Evolutionary conservation across 1,140 invertebrate species (phyloP).

Genomic region (Eriosoma lanigerum): DNA sequence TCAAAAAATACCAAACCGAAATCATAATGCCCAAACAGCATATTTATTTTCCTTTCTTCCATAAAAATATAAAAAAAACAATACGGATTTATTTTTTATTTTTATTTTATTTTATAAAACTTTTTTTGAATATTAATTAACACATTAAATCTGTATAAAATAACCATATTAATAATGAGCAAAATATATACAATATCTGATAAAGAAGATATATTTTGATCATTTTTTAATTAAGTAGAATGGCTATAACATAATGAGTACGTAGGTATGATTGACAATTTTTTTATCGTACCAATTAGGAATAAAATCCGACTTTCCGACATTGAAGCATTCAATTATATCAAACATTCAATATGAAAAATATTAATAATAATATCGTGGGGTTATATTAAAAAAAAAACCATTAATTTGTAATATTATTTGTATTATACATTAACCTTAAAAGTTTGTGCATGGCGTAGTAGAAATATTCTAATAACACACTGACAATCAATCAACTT

Average conservation of each 20-base stretch:
- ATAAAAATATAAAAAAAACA: background rate
- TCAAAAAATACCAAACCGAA: no score
- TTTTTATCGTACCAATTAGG: background rate
- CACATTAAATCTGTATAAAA: no score
- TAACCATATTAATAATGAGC: no score
- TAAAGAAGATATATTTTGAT: no score
- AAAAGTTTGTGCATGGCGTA: background rate
- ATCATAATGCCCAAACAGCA: background rate
- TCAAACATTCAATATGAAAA: background rate
- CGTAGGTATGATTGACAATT: background rate
- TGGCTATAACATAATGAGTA: no score
- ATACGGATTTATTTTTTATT: no score
- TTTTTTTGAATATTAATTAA: no score
- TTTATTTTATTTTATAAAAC: no score
- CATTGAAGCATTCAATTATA: background rate
- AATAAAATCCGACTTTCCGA: background rate
- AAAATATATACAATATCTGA: no score
- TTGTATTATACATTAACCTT: background rate
- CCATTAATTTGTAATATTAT: slow-evolving; percentile 30
- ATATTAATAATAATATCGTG: background rate
- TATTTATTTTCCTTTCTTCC: background rate
- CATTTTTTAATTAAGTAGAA: no score
- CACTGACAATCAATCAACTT: slow-evolving; percentile 24
- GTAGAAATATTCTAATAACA: slow-evolving; percentile 20
- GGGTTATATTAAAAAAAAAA: background rate